Conservation (phyloP, 2,113 vertebrate species). For the Catharus minimus region DNA sequence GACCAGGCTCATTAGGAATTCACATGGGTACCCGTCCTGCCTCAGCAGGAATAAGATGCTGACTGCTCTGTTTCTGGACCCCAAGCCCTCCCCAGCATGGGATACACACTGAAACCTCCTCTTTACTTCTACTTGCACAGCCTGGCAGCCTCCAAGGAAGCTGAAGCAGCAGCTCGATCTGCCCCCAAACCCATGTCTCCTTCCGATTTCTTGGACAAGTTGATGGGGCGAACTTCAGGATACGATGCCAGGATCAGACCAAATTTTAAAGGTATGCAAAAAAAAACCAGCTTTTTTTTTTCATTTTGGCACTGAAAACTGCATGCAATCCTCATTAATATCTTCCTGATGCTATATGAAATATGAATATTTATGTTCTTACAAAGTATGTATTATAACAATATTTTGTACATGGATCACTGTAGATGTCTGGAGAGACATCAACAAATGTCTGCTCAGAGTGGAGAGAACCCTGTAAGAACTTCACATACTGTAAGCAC, state of each 20-base stretch:
- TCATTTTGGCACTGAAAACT: background rate
- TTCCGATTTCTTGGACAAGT: conserved; percentile 97
- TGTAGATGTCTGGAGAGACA: background rate
- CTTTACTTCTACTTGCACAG: conserved; percentile 70
- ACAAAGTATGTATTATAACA: background rate
- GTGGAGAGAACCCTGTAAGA: background rate
- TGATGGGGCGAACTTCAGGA: conserved; percentile 97
- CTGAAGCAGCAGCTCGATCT: conserved; percentile 89
- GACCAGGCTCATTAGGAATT: conserved; percentile 48
- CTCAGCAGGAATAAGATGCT: background rate
- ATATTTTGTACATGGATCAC: background rate
- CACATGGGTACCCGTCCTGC: conserved; percentile 2
- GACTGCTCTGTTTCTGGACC: background rate
- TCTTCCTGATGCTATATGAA: background rate
- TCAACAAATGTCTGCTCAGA: background rate
- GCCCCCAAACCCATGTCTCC: conserved; percentile 92
- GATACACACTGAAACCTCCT: background rate
- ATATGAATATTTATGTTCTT: background rate
- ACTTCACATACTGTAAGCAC: background rate
- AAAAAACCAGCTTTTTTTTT: fast-evolving
- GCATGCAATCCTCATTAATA: background rate
- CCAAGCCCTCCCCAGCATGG: background rate
- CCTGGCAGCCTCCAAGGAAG: conserved; percentile 95
- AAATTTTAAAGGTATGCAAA: conserved; percentile 94
- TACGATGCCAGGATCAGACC: conserved; percentile 98